A percentile compares a stretch with the other conserved stretches of the same genome.
These are phyloP conservation scores for Plectus sambesii DNA, from an alignment of 1,140 invertebrate species.

Conservation along the genomic window DNA sequence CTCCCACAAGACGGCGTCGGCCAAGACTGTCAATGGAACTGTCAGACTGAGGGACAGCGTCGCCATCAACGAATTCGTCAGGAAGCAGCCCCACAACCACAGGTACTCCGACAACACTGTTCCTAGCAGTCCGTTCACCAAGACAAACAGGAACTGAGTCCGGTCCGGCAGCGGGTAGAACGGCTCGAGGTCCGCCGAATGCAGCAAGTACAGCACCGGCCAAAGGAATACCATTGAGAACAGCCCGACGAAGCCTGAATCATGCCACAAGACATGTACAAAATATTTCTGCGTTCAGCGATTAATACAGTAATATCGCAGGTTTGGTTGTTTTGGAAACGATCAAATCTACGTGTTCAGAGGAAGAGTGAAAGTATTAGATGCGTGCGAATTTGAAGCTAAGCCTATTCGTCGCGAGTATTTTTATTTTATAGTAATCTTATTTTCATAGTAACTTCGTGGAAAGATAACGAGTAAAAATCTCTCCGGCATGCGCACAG, in stretches of 20 bases:
- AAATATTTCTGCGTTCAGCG: too few species aligned
- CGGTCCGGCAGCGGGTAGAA: conserved; percentile 65
- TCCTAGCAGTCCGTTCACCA: conserved; percentile 72
- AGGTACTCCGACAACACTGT: conserved; percentile 72
- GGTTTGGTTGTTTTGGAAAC: too few species aligned
- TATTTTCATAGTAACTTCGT: conserved; percentile 14
- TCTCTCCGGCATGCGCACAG: conserved; percentile 11
- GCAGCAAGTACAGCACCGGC: conserved; percentile 71
- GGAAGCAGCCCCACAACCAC: conserved; percentile 79
- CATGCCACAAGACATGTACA: too few species aligned
- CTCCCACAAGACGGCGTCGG: conserved; percentile 64
- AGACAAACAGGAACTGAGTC: conserved; percentile 63
- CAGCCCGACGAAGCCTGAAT: conserved; percentile 69
- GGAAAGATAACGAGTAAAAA: too few species aligned
- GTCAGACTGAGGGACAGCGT: conserved; percentile 68
- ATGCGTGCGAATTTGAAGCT: too few species aligned
- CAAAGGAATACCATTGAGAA: conserved; percentile 68
- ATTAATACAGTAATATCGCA: too few species aligned
- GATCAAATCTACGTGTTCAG: too few species aligned
- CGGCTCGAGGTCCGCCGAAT: conserved; percentile 62
- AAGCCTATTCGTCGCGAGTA: too few species aligned
- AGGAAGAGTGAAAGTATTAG: too few species aligned
- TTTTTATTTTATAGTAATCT: too few species aligned
- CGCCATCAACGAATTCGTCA: conserved; percentile 72
- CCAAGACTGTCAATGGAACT: conserved; percentile 70